Evolutionary conservation across 2,797 vertebrate species (phyloP), one percentile per base, ranked within the genome.

Genomic region (Brotula barbata): DNA sequence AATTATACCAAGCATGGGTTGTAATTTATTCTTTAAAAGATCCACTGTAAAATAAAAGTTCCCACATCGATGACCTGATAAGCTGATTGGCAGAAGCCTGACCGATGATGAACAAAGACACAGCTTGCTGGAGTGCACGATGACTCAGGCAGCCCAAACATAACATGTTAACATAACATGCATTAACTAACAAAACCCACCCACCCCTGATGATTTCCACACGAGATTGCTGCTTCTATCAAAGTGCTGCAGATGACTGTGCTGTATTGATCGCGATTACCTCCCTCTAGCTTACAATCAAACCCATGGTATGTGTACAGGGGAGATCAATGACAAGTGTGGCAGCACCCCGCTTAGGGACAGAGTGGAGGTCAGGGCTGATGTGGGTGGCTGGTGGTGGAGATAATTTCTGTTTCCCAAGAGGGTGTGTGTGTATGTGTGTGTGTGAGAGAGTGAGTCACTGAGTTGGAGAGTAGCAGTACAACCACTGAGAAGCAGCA

Each of bases 251-350:
- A 79, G 73, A 80, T 68, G 75, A 75, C 53, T 70, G 51, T 45
- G 40, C 12, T 3, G 16, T 74, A 84, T 86, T 53, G 84, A 84
- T 83, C 47, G 40, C 55, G 61, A 21, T 53, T 43, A 62, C 67
- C 61, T 58, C 62, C 53, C 21, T 14, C 42, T 47, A 53, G 75
- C 67, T 60, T 73, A 58, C 74, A 49, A 73, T 75, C 75, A 64
- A 53, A 69, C 51, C 16, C 36, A 7, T 58, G 54, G 72, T 44
- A 71, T 64, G 64, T 62, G 68, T 60, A 61, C 37, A 55, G 5
- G n/a, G 55, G 23, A 69, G 74, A 85, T 85, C 83, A 82, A 78
- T 85, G 74, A 55, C 81, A 69, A 16, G 63, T 7, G 31, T 79
- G 64, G 73, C 75, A 80, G 65, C 78, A 43, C n/a, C 25, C 51